phyloP scores from a whole-genome alignment of 2,797 vertebrate genomes.

The Geotrypetes seraphini region DNA sequence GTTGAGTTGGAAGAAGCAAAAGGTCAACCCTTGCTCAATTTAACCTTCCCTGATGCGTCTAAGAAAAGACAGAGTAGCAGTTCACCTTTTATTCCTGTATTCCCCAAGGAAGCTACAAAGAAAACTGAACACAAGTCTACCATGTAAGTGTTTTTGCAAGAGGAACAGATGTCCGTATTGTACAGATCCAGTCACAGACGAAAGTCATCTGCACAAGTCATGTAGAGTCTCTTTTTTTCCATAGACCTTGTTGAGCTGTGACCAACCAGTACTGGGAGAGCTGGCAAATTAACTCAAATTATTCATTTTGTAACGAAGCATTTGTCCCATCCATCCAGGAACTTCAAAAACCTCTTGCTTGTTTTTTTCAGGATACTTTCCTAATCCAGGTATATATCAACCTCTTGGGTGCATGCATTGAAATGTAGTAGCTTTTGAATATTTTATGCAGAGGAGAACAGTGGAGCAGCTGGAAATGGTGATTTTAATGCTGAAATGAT shows the following conservation, averaged over 20 bases:
- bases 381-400: slow-evolving; percentile 15
- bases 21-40: not conserved
- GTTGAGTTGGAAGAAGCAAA: not conserved
- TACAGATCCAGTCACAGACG: too few relatives aligned
- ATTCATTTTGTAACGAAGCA: not conserved
- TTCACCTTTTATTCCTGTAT: not conserved
- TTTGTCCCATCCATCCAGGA: slow-evolving; percentile 1
- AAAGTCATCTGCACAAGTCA: not conserved
- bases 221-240: too few relatives aligned
- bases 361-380: slow-evolving; percentile 25
- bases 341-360: slow-evolving; percentile 6
- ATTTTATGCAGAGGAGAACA: slow-evolving; percentile 21
- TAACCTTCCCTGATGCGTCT: accelerated
- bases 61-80: accelerated
- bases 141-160: too few relatives aligned
- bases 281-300: not conserved
- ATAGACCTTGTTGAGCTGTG: not conserved
- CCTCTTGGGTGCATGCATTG: slow-evolving; percentile 11
- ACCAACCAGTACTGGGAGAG: not conserved
- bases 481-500: slow-evolving; percentile 18
- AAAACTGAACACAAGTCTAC: too few relatives aligned
- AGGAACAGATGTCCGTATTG: not conserved
- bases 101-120: not conserved
- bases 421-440: slow-evolving; percentile 27
- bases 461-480: slow-evolving; percentile 21